Conservation (phyloP, 2,888 invertebrate genomes). For the Laothoe populi region DNA sequence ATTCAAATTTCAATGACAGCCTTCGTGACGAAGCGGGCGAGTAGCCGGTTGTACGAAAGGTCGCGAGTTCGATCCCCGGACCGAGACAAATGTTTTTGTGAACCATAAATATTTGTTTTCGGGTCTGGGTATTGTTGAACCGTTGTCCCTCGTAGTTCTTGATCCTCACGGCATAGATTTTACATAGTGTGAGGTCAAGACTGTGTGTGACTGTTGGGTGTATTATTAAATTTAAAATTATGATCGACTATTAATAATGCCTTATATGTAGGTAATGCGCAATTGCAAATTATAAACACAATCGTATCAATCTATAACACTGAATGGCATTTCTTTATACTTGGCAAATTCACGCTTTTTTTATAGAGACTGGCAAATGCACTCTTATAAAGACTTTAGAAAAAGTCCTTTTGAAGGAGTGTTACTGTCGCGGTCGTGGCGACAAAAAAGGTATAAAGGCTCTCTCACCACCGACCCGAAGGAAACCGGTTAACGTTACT, state of each 20-base stretch:
- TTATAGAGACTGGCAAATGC: too few species aligned
- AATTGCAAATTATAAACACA: neutral
- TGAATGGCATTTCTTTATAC: conserved; percentile 9
- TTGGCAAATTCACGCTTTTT: conserved; percentile 7
- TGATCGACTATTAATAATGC: neutral
- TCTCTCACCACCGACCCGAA: conserved; percentile 59
- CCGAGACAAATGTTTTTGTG: too few species aligned
- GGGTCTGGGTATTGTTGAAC: too few species aligned
- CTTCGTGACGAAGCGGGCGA: too few species aligned
- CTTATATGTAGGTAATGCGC: neutral
- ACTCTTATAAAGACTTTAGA: conserved; percentile 33
- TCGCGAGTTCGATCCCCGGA: too few species aligned
- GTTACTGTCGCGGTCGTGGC: conserved; percentile 50
- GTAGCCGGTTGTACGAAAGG: too few species aligned
- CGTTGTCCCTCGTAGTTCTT: too few species aligned
- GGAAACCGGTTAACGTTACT: conserved; percentile 80
- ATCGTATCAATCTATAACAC: neutral
- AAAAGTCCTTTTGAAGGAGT: conserved; percentile 43
- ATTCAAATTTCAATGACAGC: neutral
- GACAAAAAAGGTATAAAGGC: conserved; percentile 62
- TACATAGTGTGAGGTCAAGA: too few species aligned
- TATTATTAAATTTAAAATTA: too few species aligned
- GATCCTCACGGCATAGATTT: too few species aligned
- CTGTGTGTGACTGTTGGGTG: too few species aligned
- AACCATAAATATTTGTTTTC: too few species aligned